Percentiles rank a stretch among this genome's conserved stretches.
Conservation (phyloP, 2,888 invertebrate species). For the Lepidocyrtinus sp. region DNA sequence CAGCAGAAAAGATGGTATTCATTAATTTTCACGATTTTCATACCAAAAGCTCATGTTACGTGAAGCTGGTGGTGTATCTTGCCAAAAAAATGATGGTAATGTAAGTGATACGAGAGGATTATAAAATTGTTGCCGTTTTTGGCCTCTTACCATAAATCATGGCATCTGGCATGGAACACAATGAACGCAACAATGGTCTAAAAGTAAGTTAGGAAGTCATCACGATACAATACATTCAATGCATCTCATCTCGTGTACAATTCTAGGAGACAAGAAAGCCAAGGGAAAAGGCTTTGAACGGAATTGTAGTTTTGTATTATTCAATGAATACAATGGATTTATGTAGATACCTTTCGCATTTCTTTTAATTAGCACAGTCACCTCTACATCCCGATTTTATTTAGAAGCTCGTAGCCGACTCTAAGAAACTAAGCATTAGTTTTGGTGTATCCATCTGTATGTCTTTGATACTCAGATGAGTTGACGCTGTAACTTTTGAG, state of each 20-base stretch:
- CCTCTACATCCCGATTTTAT: conserved; percentile 39
- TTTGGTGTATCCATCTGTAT: conserved; percentile 4
- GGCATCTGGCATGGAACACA: not conserved
- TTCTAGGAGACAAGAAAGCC: not conserved
- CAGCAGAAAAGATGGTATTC: conserved; percentile 16
- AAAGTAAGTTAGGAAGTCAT: conserved; percentile 20
- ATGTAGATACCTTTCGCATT: conserved; percentile 37
- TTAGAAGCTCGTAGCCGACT: not conserved
- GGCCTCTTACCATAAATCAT: conserved; percentile 29
- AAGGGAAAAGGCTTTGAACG: conserved; percentile 6
- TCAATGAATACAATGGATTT: too few species aligned
- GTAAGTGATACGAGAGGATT: too few species aligned
- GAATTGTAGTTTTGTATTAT: not conserved
- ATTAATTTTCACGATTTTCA: conserved; percentile 12
- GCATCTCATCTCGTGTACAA: not conserved
- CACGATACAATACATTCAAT: not conserved
- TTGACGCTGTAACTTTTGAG: too few species aligned
- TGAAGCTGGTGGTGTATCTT: not conserved
- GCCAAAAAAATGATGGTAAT: conserved; percentile 3
- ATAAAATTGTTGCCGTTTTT: conserved; percentile 49
- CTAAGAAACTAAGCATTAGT: not conserved
- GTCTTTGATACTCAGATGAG: too few species aligned
- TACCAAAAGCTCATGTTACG: conserved; percentile 3
- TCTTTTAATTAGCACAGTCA: conserved; percentile 52
- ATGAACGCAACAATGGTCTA: not conserved